These are phyloP conservation scores for Dasysyrphus albostriatus DNA, from an alignment of 2,888 invertebrate species.

Conservation along the genomic window DNA sequence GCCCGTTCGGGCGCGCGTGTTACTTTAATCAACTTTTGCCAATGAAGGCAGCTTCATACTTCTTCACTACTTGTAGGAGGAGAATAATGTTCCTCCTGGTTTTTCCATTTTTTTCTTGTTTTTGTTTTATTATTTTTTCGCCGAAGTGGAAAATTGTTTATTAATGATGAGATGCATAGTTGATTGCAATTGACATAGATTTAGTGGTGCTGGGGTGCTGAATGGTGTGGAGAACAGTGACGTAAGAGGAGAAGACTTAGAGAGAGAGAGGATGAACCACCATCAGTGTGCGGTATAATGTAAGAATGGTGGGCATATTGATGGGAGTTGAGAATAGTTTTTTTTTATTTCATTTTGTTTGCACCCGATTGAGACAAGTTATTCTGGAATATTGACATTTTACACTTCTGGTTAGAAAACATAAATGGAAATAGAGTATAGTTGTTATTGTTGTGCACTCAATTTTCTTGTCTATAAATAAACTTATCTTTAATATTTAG, in stretches of 20 bases:
- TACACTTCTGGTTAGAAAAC: conserved; percentile 27
- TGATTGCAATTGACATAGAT: conserved; percentile 71
- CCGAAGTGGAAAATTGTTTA: conserved; percentile 71
- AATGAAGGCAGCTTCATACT: conserved; percentile 1
- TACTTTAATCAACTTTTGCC: conserved; percentile 61
- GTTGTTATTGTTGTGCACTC: conserved; percentile 16
- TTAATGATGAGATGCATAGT: conserved; percentile 69
- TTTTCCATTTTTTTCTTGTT: background rate
- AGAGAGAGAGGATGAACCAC: background rate
- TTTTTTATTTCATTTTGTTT: conserved; percentile 4
- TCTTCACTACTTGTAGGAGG: conserved; percentile 52
- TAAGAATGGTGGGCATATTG: background rate
- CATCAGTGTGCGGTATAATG: too few relatives aligned
- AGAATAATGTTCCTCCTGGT: conserved; percentile 24
- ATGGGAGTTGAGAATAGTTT: background rate
- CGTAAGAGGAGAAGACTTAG: conserved; percentile 33
- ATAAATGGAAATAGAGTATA: conserved; percentile 24
- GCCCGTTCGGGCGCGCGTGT: conserved; percentile 50
- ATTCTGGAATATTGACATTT: conserved; percentile 44
- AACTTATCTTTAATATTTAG: conserved; percentile 13
- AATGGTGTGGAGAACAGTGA: conserved; percentile 20
- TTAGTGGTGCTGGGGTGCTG: conserved; percentile 32
- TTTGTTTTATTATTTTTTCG: conserved; percentile 10
- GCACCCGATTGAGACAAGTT: conserved; percentile 34
- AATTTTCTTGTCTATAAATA: conserved; percentile 37